phyloP scores from a whole-genome alignment of 1,140 invertebrate species.

The Babylonia areolata region DNA sequence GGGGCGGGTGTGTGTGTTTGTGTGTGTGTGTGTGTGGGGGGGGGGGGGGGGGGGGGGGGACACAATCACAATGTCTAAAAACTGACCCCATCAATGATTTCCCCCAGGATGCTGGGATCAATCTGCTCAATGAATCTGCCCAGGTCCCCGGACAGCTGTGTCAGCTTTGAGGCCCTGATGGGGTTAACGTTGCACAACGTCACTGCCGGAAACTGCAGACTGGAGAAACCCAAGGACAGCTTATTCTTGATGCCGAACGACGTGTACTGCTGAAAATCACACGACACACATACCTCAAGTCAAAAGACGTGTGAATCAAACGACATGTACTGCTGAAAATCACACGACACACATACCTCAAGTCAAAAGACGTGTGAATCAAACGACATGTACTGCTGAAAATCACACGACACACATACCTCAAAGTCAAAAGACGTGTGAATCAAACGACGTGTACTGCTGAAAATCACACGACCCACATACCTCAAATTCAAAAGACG shows the following conservation, averaged over 20 bases:
- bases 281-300: neutral
- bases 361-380: neutral
- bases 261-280: neutral
- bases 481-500: neutral
- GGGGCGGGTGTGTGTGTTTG: too few relatives aligned
- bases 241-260: neutral
- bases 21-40: too few relatives aligned
- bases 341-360: neutral
- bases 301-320: neutral
- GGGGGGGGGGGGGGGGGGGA: too few relatives aligned
- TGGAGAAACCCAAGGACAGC: slow-evolving; percentile 45
- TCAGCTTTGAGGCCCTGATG: slow-evolving; percentile 39
- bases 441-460: too few relatives aligned
- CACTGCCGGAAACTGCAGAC: slow-evolving; percentile 49
- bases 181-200: slow-evolving; percentile 59
- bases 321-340: neutral
- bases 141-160: neutral
- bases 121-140: neutral
- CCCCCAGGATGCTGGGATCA: neutral
- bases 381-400: too few relatives aligned
- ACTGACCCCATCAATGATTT: too few relatives aligned
- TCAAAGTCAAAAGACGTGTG: neutral
- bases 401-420: neutral
- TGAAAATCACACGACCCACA: neutral
- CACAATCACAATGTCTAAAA: too few relatives aligned